Evolutionary conservation across 2,888 invertebrate genomes (phyloP), one percentile per base, ranked within the genome.

Genomic region (Chesias legatella): DNA sequence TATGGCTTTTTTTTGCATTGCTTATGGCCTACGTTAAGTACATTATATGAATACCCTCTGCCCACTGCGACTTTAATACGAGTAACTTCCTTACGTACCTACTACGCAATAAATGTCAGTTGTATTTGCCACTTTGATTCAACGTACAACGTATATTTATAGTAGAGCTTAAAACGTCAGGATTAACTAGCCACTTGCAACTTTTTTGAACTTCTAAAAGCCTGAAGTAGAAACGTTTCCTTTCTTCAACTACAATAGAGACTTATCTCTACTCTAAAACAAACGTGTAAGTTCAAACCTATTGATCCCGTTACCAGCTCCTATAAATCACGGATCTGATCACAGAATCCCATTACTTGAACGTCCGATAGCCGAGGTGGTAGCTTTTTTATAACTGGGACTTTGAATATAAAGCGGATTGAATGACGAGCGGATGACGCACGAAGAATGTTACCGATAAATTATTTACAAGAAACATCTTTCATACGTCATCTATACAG

Each of bases 321-420:
- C 51, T 41, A 66, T 67, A 68, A 67, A 67, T 68, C 67, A 60
- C 45, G 40, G 33, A 40, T 51, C 54, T 65, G 65, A 67, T 67
- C 68, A 66, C 55, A 53, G 60, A 60, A 59, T 63, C 58, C 64
- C 66, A 72, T 69, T 79, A 76, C 70, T 70, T 72, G 60, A 54
- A 58, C 65, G 70, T 76, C 66, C 72, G 66, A 73, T 72, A 69
- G 66, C 65, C 65, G 56, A 58, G 29, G 43, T 39, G 44, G 34
- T 39, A 51, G 53, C 47, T 54, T 58, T 61, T 63, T 66, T 56
- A 61, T 59, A 45, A 56, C 40, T 50, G 35, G 49, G 62, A 62
- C 61, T 60, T 27, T 25, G 22, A 17, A 33, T 31, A 29, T 6
- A 6, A 9, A 44, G 42, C 44, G 44, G 44, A 39, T 21, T 2